Conservation (phyloP, 2,113 vertebrate genomes). For the Laticauda laticaudata region DNA sequence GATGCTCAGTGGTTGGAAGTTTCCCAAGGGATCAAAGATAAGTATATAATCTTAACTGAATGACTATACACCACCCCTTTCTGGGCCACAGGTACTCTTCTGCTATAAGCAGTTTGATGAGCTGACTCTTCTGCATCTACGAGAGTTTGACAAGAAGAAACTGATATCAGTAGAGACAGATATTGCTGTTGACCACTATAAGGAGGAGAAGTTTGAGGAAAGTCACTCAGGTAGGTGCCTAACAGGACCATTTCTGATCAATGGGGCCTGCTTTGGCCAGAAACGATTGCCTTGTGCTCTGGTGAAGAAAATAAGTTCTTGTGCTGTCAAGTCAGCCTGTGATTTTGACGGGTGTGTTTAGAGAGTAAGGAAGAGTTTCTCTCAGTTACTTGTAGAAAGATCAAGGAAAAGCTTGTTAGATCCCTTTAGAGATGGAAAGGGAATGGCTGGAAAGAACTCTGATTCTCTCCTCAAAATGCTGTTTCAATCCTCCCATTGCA, state of each 20-base stretch:
- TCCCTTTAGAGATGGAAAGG: neutral
- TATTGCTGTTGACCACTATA: constrained; percentile 96
- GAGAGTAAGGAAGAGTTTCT: too few relatives aligned
- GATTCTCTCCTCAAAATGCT: neutral
- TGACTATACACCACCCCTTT: accelerated
- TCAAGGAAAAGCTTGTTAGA: neutral
- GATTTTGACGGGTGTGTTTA: neutral
- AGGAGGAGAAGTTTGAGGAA: constrained; percentile 92
- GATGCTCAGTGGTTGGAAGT: neutral
- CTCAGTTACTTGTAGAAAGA: neutral
- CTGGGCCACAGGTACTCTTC: constrained; percentile 85
- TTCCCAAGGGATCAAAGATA: neutral
- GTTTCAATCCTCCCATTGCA: constrained; percentile 43
- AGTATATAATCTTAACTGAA: neutral
- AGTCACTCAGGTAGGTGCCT: constrained; percentile 70
- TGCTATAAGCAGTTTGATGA: constrained; percentile 98
- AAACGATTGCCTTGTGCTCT: neutral
- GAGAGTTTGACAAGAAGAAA: constrained; percentile 94
- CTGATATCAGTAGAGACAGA: constrained; percentile 95
- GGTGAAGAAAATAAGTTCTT: neutral
- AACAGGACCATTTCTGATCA: neutral
- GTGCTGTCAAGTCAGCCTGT: neutral
- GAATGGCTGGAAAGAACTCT: neutral
- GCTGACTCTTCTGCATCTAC: constrained; percentile 89
- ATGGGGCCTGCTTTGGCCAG: neutral